Evolutionary conservation across 2,797 vertebrate species (phyloP), one percentile per base, ranked within the genome.

Genomic region (Rhinoraja longicauda): DNA sequence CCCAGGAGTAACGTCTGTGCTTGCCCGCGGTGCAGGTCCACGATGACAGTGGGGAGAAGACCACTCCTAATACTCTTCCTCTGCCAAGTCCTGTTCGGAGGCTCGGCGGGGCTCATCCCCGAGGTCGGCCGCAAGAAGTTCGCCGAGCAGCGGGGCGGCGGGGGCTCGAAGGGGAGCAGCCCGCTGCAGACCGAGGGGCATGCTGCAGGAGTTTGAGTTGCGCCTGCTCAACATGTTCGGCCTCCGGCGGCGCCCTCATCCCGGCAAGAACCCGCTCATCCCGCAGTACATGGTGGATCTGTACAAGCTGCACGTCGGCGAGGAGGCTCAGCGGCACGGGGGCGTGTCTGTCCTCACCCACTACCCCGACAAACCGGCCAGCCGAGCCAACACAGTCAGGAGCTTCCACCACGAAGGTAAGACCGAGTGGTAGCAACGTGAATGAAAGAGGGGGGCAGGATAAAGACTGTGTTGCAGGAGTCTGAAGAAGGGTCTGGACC

Each of bases 371-470:
- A 96, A 96, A 94, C 97, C 97, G 53, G 97, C 97, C 96, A 99
- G 98, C 97, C 97, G 96, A 93, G 98, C 98, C 95, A 99, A 98
- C 96, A 99, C 98, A 39, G 98, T 99, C 95, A 97, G 98, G 96
- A 99, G 98, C 96, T 99, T 99, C 97, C 98, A 99, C 96, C 98
- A 99, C 93, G 98, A 99, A 98, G 99, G 99, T 99, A 96, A 96
- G 97, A 39, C 3, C 13, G 76, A 8, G 39, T 8, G 57, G 32
- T 0, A 13, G n/a, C 45, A 7, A 21, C 45, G 4, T 4, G 4
- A 53, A 53, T 53, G 4, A 53, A 53, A 4, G 45, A 4, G 45
- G 75, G 78, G 36, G 78, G 2, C 19, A 7, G 13, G 9, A 79
- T 24, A 19, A 81, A 24, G 39, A 21, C 15, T 39, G 39, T 39